A percentile compares a stretch with the other conserved stretches of the same genome.
phyloP scores from a whole-genome alignment of 2,113 vertebrate species.

The Datnioides undecimradiatus region DNA sequence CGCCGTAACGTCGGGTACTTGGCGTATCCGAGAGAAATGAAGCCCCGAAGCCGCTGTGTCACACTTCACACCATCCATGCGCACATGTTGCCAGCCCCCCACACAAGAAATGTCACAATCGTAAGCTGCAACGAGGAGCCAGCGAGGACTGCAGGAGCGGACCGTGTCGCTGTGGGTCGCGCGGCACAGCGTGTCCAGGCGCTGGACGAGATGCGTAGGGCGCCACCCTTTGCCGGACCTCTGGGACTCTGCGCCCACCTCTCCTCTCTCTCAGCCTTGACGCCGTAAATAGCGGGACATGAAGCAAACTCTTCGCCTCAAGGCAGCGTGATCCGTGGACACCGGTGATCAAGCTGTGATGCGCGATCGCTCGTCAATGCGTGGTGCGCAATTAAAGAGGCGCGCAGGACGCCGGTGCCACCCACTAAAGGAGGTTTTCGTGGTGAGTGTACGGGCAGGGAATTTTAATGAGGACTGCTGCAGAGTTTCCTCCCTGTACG shows the following conservation, averaged over 20 bases:
- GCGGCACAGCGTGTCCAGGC: conserved; percentile 53
- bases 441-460: conserved; percentile 71
- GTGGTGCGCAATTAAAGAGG: conserved; percentile 68
- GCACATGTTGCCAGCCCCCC: conserved; percentile 76
- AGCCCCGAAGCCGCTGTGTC: conserved; percentile 60
- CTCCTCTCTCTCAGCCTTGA: background rate
- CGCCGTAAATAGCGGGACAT: conserved; percentile 19
- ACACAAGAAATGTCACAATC: conserved; percentile 67
- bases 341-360: conserved; percentile 24
- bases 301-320: conserved; percentile 19
- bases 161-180: conserved; percentile 31
- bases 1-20: conserved; percentile 73
- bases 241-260: conserved; percentile 51
- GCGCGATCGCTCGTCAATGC: conserved; percentile 37
- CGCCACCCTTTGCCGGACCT: conserved; percentile 65
- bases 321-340: conserved; percentile 27
- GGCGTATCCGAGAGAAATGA: conserved; percentile 71
- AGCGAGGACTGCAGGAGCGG: conserved; percentile 36
- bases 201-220: conserved; percentile 59
- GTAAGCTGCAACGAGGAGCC: conserved; percentile 30
- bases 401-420: conserved; percentile 72
- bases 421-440: conserved; percentile 61
- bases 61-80: conserved; percentile 69
- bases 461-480: conserved; percentile 86
- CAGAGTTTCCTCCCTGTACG: conserved; percentile 66